These are phyloP conservation scores for Furcula furcula DNA, from an alignment of 2,888 invertebrate genomes.

Conservation along the genomic window DNA sequence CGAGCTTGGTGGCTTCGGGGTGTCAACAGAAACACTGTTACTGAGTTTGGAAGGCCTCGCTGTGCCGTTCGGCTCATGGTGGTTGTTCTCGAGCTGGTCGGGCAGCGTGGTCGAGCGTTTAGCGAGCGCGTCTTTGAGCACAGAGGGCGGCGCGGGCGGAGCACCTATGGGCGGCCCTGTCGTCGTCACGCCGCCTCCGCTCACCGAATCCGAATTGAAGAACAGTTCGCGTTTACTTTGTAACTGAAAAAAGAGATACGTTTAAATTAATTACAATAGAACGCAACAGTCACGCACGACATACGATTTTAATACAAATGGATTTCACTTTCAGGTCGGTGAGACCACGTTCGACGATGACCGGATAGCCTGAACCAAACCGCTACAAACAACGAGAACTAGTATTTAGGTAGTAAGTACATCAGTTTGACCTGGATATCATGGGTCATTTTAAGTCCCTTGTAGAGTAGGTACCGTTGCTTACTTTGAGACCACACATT, in stretches of 20 bases:
- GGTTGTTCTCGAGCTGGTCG: slow-evolving; percentile 70
- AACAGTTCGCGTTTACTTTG: slow-evolving; percentile 94
- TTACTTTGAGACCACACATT: too few species aligned
- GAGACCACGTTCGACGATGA: too few species aligned
- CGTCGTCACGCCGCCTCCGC: slow-evolving; percentile 71
- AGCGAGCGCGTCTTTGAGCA: slow-evolving; percentile 75
- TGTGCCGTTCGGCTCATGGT: slow-evolving; percentile 75
- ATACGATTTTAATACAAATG: not conserved
- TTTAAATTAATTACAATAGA: slow-evolving; percentile 3
- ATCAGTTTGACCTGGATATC: too few species aligned
- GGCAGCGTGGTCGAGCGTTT: slow-evolving; percentile 72
- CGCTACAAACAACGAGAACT: too few species aligned
- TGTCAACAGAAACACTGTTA: slow-evolving; percentile 68
- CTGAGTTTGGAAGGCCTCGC: slow-evolving; percentile 54
- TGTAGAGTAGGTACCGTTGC: too few species aligned
- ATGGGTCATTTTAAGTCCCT: too few species aligned
- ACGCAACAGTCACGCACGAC: slow-evolving; percentile 4
- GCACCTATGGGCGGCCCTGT: slow-evolving; percentile 62
- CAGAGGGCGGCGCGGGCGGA: slow-evolving; percentile 75
- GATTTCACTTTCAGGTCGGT: too few species aligned
- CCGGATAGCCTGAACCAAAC: too few species aligned
- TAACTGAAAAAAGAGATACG: slow-evolving; percentile 78
- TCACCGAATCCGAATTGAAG: slow-evolving; percentile 87
- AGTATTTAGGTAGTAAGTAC: too few species aligned
- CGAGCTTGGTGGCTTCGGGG: slow-evolving; percentile 59